Conservation (phyloP, 2,113 vertebrate genomes). For the Crotophaga sulcirostris region DNA sequence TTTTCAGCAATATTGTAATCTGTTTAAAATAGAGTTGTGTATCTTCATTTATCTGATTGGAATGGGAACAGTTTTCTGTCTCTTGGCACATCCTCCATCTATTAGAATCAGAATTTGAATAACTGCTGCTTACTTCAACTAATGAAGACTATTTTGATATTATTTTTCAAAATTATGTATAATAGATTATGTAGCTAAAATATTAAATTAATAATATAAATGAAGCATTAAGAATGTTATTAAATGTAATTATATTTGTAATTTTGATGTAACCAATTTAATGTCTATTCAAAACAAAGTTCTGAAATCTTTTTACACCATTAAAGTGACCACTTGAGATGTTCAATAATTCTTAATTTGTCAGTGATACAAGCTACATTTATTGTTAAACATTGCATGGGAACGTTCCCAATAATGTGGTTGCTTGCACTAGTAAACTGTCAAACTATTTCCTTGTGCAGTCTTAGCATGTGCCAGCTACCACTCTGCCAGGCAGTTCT, state of each 20-base stretch:
- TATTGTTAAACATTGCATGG: neutral
- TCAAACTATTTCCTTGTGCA: slow-evolving; percentile 34
- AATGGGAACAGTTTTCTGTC: neutral
- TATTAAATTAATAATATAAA: neutral
- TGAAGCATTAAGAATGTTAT: neutral
- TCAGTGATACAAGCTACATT: neutral
- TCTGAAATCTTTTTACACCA: neutral
- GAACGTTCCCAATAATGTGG: neutral
- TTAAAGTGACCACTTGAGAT: neutral
- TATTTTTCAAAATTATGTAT: neutral
- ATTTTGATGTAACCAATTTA: neutral
- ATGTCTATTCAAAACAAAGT: neutral
- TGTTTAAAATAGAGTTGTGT: neutral
- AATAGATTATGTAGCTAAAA: neutral
- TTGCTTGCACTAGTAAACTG: neutral
- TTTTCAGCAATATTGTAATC: neutral
- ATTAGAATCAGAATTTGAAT: neutral
- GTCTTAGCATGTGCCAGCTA: neutral
- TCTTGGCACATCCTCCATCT: neutral
- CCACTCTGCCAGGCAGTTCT: neutral
- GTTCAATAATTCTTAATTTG: neutral
- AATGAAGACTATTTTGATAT: neutral
- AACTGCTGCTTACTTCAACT: neutral
- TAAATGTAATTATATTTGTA: neutral
- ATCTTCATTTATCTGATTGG: neutral